Base-by-base conservation (phyloP, 2,888 invertebrate species). In the Eulithis testata region DNA sequence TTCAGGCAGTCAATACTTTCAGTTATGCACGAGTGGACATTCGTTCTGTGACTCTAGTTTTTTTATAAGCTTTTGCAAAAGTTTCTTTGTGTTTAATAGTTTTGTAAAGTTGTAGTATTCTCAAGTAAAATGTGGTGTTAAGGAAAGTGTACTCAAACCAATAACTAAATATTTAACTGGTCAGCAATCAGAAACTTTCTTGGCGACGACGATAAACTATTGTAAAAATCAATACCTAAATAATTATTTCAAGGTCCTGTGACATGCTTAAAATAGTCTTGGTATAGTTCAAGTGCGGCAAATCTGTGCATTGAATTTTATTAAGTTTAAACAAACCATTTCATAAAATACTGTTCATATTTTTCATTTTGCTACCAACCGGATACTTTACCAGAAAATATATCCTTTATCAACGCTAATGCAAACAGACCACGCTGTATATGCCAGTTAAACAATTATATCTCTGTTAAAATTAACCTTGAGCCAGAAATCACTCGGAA, bases 1-100 rank as follows among this genome's bases (percentile, higher is more conserved):
- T 75, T 79, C 80, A 67, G 76, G 69, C 82, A 88, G 88, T 88
- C 86, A 83, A 86, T 86, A 85, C 73, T 80, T 79, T 79, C 79
- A 82, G 82, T 81, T 79, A 76, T 72, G 65, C 58, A 67, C 71
- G 71, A 71, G 45, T 75, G 75, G 76, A 69, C 75, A 73, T 52
- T 64, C 36, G 57, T 59, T 54, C 14, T 63, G 66, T 65, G 54
- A 43, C 36, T 50, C 40, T 43, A 49, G 9, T 52, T 45, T 52
- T 52, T 12, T 52, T 8, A n/a, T 60, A 11, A 21, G 27, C 27
- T 50, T 31, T 51, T 36, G 36, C 36, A 40, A 53, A 40, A 21
- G 21, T 21, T 21, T 21, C 21, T 21, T 21, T 21, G 52, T 52
- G 14, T 27, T 43, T 47, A 5, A 36, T 40, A 54, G 14, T 60